phyloP scores from a whole-genome alignment of 2,113 vertebrate species.

The Petroica traversi region DNA sequence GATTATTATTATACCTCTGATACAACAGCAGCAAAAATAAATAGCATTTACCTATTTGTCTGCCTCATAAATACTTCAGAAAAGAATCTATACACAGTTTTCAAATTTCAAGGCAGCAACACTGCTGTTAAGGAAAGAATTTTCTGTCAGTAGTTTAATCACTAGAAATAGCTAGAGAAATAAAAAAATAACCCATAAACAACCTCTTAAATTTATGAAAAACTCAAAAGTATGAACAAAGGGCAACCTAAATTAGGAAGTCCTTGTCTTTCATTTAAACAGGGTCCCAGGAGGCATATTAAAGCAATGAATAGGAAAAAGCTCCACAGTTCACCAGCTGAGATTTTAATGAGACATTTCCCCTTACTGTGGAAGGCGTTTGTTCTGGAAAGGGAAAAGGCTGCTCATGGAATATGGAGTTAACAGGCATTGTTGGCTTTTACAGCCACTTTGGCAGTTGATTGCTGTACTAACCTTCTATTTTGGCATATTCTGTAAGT shows the following conservation, averaged over 20 bases:
- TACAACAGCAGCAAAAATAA: background rate
- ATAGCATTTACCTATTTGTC: background rate
- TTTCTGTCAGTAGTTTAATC: conserved; percentile 26
- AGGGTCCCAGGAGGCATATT: conserved; percentile 83
- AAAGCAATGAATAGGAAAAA: conserved; percentile 84
- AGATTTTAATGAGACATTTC: conserved; percentile 87
- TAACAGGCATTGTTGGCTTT: conserved; percentile 74
- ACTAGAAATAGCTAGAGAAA: conserved; percentile 56
- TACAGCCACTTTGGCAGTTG: conserved; percentile 65
- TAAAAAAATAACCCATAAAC: conserved; percentile 56
- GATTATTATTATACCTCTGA: background rate
- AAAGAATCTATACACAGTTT: background rate
- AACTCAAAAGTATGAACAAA: conserved; percentile 79
- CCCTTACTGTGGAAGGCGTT: conserved; percentile 75
- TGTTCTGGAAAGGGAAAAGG: conserved; percentile 71
- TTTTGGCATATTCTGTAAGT: conserved; percentile 92
- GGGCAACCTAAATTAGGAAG: conserved; percentile 74
- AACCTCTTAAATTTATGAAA: conserved; percentile 60
- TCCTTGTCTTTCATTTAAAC: conserved; percentile 74
- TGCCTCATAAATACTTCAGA: background rate
- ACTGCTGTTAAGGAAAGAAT: background rate
- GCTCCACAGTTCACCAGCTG: conserved; percentile 82
- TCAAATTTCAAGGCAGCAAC: background rate
- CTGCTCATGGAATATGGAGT: conserved; percentile 71
- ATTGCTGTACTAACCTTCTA: conserved; percentile 86